Base-by-base conservation (phyloP, 2,797 vertebrate genomes). In the Phrynocephalus forsythii region DNA sequence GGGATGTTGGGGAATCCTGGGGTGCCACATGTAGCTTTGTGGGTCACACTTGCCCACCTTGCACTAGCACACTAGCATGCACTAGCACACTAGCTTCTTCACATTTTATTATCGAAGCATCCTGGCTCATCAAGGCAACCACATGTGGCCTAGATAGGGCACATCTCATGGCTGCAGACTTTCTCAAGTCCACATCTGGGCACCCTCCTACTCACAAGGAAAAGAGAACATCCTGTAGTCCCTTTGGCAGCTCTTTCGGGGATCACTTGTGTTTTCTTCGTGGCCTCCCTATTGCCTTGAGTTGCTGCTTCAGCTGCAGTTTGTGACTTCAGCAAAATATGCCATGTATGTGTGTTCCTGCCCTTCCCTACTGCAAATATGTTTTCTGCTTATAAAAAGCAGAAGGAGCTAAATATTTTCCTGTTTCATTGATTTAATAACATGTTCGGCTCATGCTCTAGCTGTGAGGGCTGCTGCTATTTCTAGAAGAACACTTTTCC, bases 401-500 rank as follows among this genome's bases (percentile, higher is more conserved):
- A 15, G 56, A 79, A 30, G 44, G 68, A 56, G 56, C 56, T 38
- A 56, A 66, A 69, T 75, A 79, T 91, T 84, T 93, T 91, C 67
- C 63, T 91, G 91, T 48, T 76, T 10, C 77, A 63, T 82, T 94
- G 92, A 91, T 93, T 63, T 93, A 90, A 91, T 68, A 68, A 85
- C 48, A 88, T 91, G 92, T 78, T 94, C 56, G 92, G 92, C 94
- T 94, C 93, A 88, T 93, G 83, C 63, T 48, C 16, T 82, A 90
- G 81, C 79, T 93, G 92, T 90, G 76, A 89, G 86, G n/a, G 94
- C 93, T 94, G 68, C 83, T 94, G 90, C 91, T 92, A 83, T 94
- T 95, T 95, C 93, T 91, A 88, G 88, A 92, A 89, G 91, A 87
- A 89, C 91, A 93, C 94, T 93, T 93, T 88, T 89, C 89, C 63